Percentiles rank a stretch among this genome's conserved stretches.
phyloP scores from a whole-genome alignment of 2,888 invertebrate genomes.

The Cyclophora albipunctata region DNA sequence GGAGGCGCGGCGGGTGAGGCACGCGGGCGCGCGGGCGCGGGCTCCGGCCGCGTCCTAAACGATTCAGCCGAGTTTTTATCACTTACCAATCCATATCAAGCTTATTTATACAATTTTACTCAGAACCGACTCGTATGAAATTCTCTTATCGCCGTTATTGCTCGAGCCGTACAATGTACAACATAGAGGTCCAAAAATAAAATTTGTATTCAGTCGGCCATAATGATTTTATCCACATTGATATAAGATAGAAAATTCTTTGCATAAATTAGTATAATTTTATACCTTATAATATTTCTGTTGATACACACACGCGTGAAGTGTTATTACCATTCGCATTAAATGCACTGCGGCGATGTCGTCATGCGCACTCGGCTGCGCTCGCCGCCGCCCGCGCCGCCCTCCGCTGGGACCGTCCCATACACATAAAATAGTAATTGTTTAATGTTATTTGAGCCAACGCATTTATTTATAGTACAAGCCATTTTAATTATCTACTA shows the following conservation, averaged over 20 bases:
- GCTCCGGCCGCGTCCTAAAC: conserved; percentile 48
- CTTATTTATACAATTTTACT: conserved; percentile 58
- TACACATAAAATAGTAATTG: too few relatives aligned
- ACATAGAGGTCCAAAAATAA: conserved; percentile 12
- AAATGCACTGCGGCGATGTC: background rate
- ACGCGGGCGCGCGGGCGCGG: conserved; percentile 45
- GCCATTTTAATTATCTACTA: too few relatives aligned
- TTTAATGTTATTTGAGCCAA: too few relatives aligned
- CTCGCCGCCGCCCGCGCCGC: too few relatives aligned
- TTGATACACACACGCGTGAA: conserved; percentile 14
- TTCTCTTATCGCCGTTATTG: conserved; percentile 26
- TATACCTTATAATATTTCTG: conserved; percentile 17
- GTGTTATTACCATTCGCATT: conserved; percentile 15
- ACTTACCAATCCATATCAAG: conserved; percentile 62
- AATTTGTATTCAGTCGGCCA: conserved; percentile 15
- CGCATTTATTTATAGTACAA: too few relatives aligned
- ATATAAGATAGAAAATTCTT: conserved; percentile 21
- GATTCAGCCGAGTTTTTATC: conserved; percentile 66
- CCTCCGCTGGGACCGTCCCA: too few relatives aligned
- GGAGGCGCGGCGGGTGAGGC: conserved; percentile 57
- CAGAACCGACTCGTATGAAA: conserved; percentile 38
- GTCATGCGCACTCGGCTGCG: too few relatives aligned
- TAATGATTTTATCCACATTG: conserved; percentile 20
- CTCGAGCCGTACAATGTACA: conserved; percentile 10
- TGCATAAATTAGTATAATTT: conserved; percentile 23